phyloP scores from a whole-genome alignment of 1,140 invertebrate species.

The honey bee (Apis mellifera) region DNA sequence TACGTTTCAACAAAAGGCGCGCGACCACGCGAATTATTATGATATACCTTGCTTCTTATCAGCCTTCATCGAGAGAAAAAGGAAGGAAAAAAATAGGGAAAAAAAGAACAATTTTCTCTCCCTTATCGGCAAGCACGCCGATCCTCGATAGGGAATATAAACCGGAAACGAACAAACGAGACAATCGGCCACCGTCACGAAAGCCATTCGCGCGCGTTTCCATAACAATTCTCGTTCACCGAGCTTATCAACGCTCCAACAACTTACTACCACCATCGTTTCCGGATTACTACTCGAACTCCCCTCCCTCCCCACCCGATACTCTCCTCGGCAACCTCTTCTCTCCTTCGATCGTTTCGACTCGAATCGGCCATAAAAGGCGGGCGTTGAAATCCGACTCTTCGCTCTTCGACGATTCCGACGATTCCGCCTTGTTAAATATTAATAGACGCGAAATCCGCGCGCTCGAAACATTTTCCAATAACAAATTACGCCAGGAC shows the following conservation, averaged over 20 bases:
- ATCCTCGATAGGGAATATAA: neutral
- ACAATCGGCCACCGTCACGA: neutral
- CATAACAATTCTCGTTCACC: slow-evolving; percentile 22
- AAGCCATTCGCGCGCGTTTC: neutral
- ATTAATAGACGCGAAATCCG: slow-evolving; percentile 18
- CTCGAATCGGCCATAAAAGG: neutral
- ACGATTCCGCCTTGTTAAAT: slow-evolving; percentile 29
- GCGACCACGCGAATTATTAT: too few relatives aligned
- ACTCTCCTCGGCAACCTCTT: too few relatives aligned
- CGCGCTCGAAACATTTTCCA: neutral
- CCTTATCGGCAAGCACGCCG: neutral
- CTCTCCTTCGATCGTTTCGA: neutral
- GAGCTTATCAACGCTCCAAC: slow-evolving; percentile 15
- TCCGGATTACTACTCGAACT: neutral
- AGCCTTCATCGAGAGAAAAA: too few relatives aligned
- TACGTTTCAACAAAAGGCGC: too few relatives aligned
- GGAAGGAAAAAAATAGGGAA: neutral
- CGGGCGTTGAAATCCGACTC: neutral
- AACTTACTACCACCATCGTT: neutral
- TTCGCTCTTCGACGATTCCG: neutral
- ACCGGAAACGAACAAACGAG: neutral
- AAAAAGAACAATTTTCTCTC: neutral
- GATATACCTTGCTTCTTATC: too few relatives aligned
- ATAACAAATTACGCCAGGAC: slow-evolving; percentile 19
- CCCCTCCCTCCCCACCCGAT: neutral